Evolutionary conservation across 2,888 invertebrate species (phyloP), one percentile per base, ranked within the genome.

Genomic region (Volucella inflata): DNA sequence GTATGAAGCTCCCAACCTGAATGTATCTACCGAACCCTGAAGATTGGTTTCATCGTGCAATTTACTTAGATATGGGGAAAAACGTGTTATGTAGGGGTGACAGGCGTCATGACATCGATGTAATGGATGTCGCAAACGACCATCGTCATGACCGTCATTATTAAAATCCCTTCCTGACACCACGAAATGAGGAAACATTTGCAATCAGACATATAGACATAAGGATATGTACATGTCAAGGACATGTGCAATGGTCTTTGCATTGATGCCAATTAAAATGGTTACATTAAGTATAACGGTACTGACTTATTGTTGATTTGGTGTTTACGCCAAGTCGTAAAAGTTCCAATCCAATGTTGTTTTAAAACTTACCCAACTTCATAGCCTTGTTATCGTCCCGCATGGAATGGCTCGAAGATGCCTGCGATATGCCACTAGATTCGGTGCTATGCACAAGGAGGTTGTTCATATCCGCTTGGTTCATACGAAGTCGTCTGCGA

Each of bases 401-500:
- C 87, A 96, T 95, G 84, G 96, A 96, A 89, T 96, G 95, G 90
- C 96, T 96, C 30, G 96, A 96, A 16, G 96, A 96, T 59, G 96
- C 96, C 89, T 96, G 96, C 8, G 96, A 96, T 65, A 95, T 95
- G 87, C 94, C 95, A 89, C 94, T 94, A 78, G 95, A 95, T 90
- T 96, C 96, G 80, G 94, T 95, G 88, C 95, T 94, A 81, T 92
- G 92, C 78, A 90, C 89, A 64, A 91, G 82, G 8, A 91, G 89
- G 70, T 89, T 91, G 64, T 90, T 91, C 57, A 90, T 90, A 77
- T 91, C 91, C 10, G 89, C 89, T 71, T 91, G 92, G 76, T 92
- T 92, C 87, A 95, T 95, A 87, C 96, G 94, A 89, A 97, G 92
- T 87, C 96, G 94, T 68, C 97, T 93, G 85, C 96, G 94, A 77